Base-by-base conservation (phyloP, 1,140 invertebrate genomes). In the Bombus waltoni region DNA sequence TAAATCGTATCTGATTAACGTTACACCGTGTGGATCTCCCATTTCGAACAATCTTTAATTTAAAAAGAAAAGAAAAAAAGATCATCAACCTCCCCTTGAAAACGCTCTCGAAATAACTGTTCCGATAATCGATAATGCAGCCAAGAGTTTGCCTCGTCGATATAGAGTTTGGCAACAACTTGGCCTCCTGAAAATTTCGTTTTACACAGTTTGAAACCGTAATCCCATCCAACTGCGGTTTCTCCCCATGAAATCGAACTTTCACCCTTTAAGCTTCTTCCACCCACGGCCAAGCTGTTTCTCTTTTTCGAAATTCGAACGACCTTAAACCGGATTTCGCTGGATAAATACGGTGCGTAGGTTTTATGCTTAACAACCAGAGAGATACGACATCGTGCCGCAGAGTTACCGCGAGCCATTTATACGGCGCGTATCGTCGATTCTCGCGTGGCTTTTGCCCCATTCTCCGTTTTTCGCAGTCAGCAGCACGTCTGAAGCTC, bases 351-450 rank as follows among this genome's bases (percentile, higher is more conserved):
- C 74, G 35, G 8, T 38, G 47, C 6, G 47, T 53, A 22, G 18
- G 47, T 53, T 53, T 53, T 53, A 53, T 8, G 47, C 18, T 22
- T 22, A 53, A 53, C 6, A 22, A 53, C 47, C 47, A 8, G 47
- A 8, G 47, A 22, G 18, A 53, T 44, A 13, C 42, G 42, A 13
- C 42, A 44, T 22, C 18, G 47, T 53, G 18, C 5, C 18, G 9
- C 42, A 11, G 47, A 88, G 59, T 88, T 77, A 72, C 28, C 4
- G 18, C 13, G 28, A 74, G 83, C 42, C 78, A 38, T 75, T 47
- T 77, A 81, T 72, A 71, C 32, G 15, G n/a, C 18, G n/a, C 57
- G 71, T 18, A 40, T 79, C 57, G 38, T 15, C 47, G 75, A 81
- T 53, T 57, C 47, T 74, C 77, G 40, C 42, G 38, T n/a, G 9